These are phyloP conservation scores for Imbricaverruca yamaguchii DNA, from an alignment of 2,888 invertebrate species.

Conservation along the genomic window DNA sequence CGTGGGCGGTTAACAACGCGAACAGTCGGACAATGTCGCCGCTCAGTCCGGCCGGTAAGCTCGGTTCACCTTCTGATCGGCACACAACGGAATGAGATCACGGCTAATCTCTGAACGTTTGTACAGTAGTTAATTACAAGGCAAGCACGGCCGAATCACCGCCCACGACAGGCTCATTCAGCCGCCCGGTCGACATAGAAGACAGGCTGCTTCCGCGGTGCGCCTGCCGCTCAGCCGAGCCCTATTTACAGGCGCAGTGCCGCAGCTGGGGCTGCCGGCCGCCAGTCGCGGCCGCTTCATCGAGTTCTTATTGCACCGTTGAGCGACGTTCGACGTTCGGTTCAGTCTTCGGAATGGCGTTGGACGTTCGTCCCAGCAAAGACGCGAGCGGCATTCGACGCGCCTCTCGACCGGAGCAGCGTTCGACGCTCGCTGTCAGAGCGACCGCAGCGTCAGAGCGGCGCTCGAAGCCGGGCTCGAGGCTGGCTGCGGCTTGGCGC, in stretches of 20 bases:
- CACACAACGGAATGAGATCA: neutral
- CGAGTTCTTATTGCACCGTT: constrained; percentile 7
- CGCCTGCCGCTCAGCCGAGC: neutral
- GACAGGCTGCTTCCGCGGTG: neutral
- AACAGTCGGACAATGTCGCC: neutral
- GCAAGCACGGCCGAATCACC: neutral
- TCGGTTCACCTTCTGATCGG: neutral
- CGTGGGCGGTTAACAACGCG: constrained; percentile 8
- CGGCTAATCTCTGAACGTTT: neutral
- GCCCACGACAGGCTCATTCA: neutral
- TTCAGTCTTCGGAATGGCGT: too few relatives aligned
- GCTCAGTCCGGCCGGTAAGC: neutral
- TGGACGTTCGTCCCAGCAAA: too few relatives aligned
- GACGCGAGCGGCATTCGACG: too few relatives aligned
- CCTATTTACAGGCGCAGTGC: neutral
- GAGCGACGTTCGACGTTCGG: neutral
- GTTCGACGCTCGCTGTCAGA: too few relatives aligned
- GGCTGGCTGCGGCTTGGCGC: too few relatives aligned
- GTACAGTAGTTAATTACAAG: constrained; percentile 18
- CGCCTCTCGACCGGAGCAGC: too few relatives aligned
- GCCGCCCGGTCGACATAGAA: neutral
- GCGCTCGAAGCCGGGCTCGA: too few relatives aligned
- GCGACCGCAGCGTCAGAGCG: neutral
- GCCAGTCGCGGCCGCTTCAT: neutral
- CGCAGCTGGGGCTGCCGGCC: neutral